These are phyloP conservation scores for Collichthys lucidus DNA, from an alignment of 2,113 vertebrate genomes.

Conservation along the genomic window DNA sequence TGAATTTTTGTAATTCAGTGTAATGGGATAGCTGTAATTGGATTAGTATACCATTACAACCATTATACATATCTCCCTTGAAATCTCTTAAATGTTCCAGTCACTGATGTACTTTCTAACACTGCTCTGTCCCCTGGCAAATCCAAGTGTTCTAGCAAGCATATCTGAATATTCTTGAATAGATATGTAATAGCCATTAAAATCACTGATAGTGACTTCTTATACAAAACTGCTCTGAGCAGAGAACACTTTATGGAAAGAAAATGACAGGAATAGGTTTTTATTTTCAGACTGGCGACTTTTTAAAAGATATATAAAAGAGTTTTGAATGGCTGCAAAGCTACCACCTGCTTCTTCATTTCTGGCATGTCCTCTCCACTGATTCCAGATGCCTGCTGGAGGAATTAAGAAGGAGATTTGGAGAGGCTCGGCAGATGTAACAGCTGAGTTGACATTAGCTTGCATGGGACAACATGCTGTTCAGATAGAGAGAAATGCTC, in stretches of 20 bases:
- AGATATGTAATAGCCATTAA: constrained; percentile 39
- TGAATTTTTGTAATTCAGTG: constrained; percentile 62
- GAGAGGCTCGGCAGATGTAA: constrained; percentile 69
- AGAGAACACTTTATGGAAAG: constrained; percentile 6
- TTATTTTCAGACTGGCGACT: constrained; percentile 21
- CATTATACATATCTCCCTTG: constrained; percentile 66
- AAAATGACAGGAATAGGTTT: not conserved
- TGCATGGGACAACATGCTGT: constrained; percentile 63
- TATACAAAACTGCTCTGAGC: constrained; percentile 20
- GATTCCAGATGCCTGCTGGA: constrained; percentile 65
- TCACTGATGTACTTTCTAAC: constrained; percentile 46
- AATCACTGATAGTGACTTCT: constrained; percentile 31
- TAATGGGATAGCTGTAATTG: constrained; percentile 71
- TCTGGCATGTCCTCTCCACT: constrained; percentile 52
- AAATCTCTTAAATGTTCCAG: constrained; percentile 63
- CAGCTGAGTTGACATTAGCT: constrained; percentile 71
- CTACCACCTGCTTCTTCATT: constrained; percentile 61
- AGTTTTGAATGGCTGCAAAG: constrained; percentile 31
- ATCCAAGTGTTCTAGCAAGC: constrained; percentile 13
- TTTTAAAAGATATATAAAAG: constrained; percentile 21
- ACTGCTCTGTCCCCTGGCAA: constrained; percentile 29
- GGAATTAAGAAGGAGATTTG: constrained; percentile 75
- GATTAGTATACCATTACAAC: constrained; percentile 69
- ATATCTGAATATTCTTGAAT: constrained; percentile 35
- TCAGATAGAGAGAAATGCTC: constrained; percentile 73